These are phyloP conservation scores for Cyclura pinguis DNA, from an alignment of 2,797 vertebrate genomes.

Conservation along the genomic window DNA sequence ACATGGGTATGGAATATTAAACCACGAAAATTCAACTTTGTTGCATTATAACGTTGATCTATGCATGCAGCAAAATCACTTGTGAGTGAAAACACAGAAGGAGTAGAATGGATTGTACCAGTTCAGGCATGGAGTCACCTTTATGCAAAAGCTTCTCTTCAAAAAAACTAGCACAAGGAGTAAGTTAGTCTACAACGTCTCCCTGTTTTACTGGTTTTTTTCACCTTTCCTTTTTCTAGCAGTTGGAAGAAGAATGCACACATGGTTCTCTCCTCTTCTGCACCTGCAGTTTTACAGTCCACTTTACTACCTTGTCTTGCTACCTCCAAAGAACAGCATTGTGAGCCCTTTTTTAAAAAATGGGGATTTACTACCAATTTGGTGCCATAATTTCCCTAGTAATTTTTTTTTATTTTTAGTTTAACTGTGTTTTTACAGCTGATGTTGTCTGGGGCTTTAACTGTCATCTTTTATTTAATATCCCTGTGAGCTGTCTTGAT, in stretches of 20 bases:
- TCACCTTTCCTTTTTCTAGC: background rate
- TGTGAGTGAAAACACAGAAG: background rate
- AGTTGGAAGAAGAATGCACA: background rate
- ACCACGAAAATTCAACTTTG: background rate
- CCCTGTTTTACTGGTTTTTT: background rate
- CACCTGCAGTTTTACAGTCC: background rate
- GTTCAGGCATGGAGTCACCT: background rate
- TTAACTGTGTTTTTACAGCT: background rate
- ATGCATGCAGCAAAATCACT: background rate
- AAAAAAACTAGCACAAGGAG: background rate
- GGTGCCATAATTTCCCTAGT: background rate
- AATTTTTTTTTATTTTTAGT: background rate
- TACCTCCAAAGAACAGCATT: background rate
- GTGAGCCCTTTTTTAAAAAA: background rate
- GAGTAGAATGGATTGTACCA: background rate
- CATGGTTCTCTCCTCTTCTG: background rate
- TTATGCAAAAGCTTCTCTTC: background rate
- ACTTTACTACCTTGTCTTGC: no score
- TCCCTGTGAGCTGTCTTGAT: background rate
- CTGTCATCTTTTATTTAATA: no score
- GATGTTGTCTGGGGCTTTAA: no score
- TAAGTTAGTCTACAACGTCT: background rate
- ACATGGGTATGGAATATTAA: background rate
- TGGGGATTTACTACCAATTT: background rate
- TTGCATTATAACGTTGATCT: background rate